Evolutionary conservation across 2,888 invertebrate genomes (phyloP).

Genomic region (Lypha dubia): DNA sequence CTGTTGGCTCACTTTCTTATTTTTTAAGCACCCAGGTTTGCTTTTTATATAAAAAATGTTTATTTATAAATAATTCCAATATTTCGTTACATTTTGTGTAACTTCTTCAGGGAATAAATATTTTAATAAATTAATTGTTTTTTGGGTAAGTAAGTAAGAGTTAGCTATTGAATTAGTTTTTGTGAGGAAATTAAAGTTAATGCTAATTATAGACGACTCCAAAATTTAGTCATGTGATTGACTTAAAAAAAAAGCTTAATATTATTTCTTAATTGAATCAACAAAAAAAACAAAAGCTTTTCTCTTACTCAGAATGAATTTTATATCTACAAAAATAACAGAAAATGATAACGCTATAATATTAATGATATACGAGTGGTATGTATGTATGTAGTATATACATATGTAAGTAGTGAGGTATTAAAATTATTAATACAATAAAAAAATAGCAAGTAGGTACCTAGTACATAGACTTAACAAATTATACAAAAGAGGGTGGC

Average conservation of each 20-base stretch:
- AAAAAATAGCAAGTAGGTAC: not conserved
- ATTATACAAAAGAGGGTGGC: not conserved
- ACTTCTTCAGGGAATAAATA: no score
- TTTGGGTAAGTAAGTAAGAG: not conserved
- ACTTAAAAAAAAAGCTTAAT: slow-evolving; percentile 46
- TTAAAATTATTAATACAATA: not conserved
- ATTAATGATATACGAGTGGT: slow-evolving; percentile 31
- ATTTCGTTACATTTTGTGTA: no score
- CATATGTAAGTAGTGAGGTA: not conserved
- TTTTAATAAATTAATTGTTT: no score
- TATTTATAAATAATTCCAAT: no score
- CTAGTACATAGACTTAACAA: not conserved
- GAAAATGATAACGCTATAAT: slow-evolving; percentile 53
- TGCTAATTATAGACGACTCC: slow-evolving; percentile 32
- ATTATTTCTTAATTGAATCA: slow-evolving; percentile 44
- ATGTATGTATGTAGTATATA: not conserved
- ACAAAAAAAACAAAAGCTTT: slow-evolving; percentile 46
- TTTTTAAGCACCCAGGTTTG: no score
- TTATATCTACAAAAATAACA: slow-evolving; percentile 29
- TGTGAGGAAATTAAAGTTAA: slow-evolving; percentile 1
- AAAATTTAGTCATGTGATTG: slow-evolving; percentile 63
- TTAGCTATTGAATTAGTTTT: slow-evolving; percentile 3
- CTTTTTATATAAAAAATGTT: no score
- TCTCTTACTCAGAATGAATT: slow-evolving; percentile 37
- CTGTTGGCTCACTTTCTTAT: no score